phyloP scores from a whole-genome alignment of 2,113 vertebrate species.

The Neotoma lepida region DNA sequence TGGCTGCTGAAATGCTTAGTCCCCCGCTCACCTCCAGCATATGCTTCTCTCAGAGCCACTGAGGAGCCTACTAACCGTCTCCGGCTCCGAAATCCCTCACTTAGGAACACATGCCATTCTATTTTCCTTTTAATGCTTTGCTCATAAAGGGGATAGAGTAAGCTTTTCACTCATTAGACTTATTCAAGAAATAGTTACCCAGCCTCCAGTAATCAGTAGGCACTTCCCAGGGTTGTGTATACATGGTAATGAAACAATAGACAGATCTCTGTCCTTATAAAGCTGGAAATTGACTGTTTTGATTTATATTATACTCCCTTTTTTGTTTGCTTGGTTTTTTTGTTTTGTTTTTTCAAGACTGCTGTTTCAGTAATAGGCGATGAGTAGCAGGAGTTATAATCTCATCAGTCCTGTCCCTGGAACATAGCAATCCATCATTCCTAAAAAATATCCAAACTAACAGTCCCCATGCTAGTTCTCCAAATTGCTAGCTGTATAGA shows the following conservation, averaged over 20 bases:
- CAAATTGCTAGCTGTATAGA: conserved; percentile 7
- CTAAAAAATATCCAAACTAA: conserved; percentile 4
- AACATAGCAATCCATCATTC: not conserved
- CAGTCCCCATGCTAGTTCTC: not conserved
- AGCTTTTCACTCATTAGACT: not conserved
- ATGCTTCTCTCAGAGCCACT: not conserved
- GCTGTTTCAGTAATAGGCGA: not conserved
- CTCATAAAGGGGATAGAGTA: not conserved
- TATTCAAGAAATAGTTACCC: not conserved
- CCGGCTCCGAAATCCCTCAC: not conserved
- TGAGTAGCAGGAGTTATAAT: not conserved
- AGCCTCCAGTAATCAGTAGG: not conserved
- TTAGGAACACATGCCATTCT: not conserved
- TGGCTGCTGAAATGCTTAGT: not conserved
- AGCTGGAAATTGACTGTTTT: not conserved
- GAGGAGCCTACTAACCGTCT: not conserved
- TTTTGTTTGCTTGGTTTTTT: not conserved
- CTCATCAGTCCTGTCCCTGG: not conserved
- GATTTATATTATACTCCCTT: not conserved
- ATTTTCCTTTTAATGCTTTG: conserved; percentile 14
- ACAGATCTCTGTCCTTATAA: not conserved
- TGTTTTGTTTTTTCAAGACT: not conserved
- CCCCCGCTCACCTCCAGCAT: not conserved
- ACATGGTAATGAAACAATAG: not conserved
- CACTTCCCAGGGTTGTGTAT: not conserved